Percentiles rank a stretch among this genome's conserved stretches.
Conservation (phyloP, 2,113 vertebrate species). For the Apeltes quadracus region DNA sequence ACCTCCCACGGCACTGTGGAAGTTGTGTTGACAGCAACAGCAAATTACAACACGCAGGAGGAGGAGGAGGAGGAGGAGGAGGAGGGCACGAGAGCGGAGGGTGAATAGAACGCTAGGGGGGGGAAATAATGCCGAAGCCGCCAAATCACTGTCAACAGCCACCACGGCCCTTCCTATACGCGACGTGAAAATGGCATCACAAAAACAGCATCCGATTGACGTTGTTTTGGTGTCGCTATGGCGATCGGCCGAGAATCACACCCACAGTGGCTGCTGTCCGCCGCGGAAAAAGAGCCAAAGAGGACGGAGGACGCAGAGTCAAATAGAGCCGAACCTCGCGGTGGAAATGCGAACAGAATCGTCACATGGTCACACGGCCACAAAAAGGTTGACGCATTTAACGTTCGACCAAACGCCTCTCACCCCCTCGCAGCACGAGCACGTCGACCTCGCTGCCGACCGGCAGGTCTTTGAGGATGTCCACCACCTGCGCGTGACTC, state of each 20-base stretch:
- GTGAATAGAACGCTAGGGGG: not conserved
- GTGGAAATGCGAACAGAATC: not conserved
- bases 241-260: not conserved
- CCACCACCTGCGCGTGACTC: constrained; percentile 96
- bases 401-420: constrained; percentile 23
- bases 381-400: not conserved
- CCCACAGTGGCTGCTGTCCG: not conserved
- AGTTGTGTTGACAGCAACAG: constrained; percentile 48
- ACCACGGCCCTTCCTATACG: not conserved
- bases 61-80: not conserved
- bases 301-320: not conserved
- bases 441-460: constrained; percentile 93
- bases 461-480: constrained; percentile 96
- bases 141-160: not conserved
- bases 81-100: constrained; percentile 23
- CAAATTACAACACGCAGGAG: constrained; percentile 34
- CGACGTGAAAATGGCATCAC: not conserved
- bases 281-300: not conserved
- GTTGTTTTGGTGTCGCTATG: not conserved
- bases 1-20: constrained; percentile 50
- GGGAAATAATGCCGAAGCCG: too few relatives aligned
- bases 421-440: constrained; percentile 95
- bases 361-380: not conserved
- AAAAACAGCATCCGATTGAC: not conserved
- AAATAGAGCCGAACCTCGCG: not conserved